Evolutionary conservation across 2,888 invertebrate genomes (phyloP), one percentile per base, ranked within the genome.

Genomic region (Acrobasis repandana): DNA sequence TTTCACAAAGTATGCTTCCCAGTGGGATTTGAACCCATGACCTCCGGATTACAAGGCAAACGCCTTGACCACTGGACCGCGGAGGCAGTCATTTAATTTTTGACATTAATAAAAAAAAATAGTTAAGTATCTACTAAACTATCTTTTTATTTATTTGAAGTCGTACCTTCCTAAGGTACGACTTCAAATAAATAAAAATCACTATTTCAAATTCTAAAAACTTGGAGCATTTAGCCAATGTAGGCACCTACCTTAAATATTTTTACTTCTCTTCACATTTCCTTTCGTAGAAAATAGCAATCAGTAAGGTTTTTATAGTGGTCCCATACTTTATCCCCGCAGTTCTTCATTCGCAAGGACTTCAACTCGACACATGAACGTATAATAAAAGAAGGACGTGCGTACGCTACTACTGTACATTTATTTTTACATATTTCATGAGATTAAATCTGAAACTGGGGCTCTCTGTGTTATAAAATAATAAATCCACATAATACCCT

Each of bases 301-400:
- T 64, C 63, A 62, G 61, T 61, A 54, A 63, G 63, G 54, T 62
- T 64, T 69, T 66, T 68, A 67, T 70, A 63, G 63, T 61, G 61
- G 51, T 56, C 18, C 63, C 48, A 52, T 65, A 64, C 59, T 64
- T 65, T 60, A 65, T 52, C 63, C 33, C 38, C 54, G 11, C 36
- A 61, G 58, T 57, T 60, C 63, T 67, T 68, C 65, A 66, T 67
- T n/a, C 69, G 71, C 68, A 68, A 69, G 63, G 65, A 66, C 65
- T 67, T 67, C 65, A 73, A 71, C 67, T 72, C 71, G 70, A 69
- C 67, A 67, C 76, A 73, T 75, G 73, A 73, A 69, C 65, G 66
- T 64, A 73, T 76, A 76, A 78, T 80, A 84, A 81, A 82, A 75
- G 62, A 65, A 67, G 73, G 72, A 79, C 80, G 81, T 79, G 73